Conservation (phyloP, 2,113 vertebrate genomes). For the Numida meleagris region DNA sequence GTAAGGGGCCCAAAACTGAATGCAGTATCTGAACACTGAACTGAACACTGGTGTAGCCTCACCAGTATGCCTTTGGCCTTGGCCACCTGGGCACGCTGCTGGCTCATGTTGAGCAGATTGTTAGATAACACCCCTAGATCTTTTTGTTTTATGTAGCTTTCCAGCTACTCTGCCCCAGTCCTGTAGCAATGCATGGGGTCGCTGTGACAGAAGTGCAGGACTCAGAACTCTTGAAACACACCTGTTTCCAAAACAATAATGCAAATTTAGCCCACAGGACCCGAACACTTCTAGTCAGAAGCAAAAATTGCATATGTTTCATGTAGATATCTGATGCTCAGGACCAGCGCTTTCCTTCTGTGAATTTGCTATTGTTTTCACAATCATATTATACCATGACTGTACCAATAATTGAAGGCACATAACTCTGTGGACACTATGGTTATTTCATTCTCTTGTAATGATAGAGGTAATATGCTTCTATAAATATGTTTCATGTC, state of each 20-base stretch:
- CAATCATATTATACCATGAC: rapidly evolving
- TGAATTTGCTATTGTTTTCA: neutral
- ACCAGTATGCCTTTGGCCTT: too few species aligned
- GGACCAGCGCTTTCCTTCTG: neutral
- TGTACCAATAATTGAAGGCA: neutral
- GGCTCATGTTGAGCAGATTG: too few species aligned
- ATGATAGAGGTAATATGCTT: neutral
- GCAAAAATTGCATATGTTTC: neutral
- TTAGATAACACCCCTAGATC: too few species aligned
- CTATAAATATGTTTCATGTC: neutral
- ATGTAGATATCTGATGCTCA: neutral
- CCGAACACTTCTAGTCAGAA: neutral
- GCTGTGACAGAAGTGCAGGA: too few species aligned
- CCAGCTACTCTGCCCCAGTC: too few species aligned
- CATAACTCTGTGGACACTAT: neutral
- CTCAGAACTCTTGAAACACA: neutral
- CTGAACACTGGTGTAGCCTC: too few species aligned
- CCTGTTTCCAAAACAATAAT: neutral
- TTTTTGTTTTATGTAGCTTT: too few species aligned
- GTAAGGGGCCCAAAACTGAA: too few species aligned
- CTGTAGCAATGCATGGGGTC: too few species aligned
- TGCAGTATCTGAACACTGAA: too few species aligned
- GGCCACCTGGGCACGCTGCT: too few species aligned
- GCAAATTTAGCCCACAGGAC: neutral
- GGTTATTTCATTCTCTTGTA: neutral